Evolutionary conservation across 1,140 invertebrate species (phyloP).

Genomic region (Caenorhabditis latens): DNA sequence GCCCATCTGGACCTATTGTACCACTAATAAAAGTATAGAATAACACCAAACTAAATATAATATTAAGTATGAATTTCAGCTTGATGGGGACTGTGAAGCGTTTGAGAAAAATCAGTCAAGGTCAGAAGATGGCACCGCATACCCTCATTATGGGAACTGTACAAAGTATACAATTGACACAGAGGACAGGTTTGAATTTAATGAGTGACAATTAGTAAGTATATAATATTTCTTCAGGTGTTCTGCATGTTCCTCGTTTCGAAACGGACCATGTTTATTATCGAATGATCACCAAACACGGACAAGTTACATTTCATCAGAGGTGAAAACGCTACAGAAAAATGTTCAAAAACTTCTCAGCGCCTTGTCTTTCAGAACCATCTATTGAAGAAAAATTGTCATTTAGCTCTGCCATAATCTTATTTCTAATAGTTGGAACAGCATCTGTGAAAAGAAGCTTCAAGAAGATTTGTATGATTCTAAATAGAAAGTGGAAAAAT

Average conservation of each 20-base stretch:
- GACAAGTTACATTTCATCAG: slow-evolving; percentile 63
- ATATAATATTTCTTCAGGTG: slow-evolving; percentile 56
- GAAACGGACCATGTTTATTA: slow-evolving; percentile 53
- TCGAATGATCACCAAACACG: slow-evolving; percentile 64
- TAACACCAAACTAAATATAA: neutral
- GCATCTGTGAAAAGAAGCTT: no score
- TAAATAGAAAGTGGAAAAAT: no score
- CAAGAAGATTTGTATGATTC: no score
- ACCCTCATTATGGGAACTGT: slow-evolving; percentile 54
- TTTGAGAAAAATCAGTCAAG: neutral
- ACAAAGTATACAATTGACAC: slow-evolving; percentile 33
- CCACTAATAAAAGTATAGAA: neutral
- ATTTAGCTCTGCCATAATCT: no score
- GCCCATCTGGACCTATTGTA: neutral
- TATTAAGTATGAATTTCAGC: neutral
- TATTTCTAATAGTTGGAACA: no score
- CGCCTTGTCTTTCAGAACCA: no score
- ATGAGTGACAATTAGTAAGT: neutral
- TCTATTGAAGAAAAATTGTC: no score
- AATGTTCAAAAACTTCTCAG: neutral
- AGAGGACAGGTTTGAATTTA: slow-evolving; percentile 39
- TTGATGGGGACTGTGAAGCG: neutral
- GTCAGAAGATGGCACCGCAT: neutral
- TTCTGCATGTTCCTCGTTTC: slow-evolving; percentile 65
- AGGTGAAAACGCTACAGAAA: slow-evolving; percentile 32